These are phyloP conservation scores for Chloroclysta siterata DNA, from an alignment of 2,888 invertebrate species.

Conservation along the genomic window DNA sequence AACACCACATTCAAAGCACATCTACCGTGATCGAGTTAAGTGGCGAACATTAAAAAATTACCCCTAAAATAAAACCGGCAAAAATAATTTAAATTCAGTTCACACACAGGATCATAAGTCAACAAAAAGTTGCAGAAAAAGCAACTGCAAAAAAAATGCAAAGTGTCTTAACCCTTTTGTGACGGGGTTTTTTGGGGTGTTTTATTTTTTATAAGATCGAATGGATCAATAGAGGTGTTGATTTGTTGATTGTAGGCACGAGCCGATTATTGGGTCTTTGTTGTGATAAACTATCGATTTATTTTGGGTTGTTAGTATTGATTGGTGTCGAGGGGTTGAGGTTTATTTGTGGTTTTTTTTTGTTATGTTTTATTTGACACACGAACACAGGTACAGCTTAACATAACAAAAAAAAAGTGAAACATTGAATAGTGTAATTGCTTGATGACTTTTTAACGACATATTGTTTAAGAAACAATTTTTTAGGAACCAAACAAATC, in stretches of 20 bases:
- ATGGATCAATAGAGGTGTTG: conserved; percentile 52
- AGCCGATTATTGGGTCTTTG: conserved; percentile 36
- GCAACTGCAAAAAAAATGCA: conserved; percentile 34
- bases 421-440: too few relatives aligned
- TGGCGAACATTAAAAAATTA: conserved; percentile 55
- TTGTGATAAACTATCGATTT: conserved; percentile 30
- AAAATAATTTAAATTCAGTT: conserved; percentile 55
- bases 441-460: too few relatives aligned
- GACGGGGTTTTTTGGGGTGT: conserved; percentile 20
- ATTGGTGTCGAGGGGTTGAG: background rate
- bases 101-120: conserved; percentile 56
- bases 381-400: too few relatives aligned
- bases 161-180: conserved; percentile 36
- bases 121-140: conserved; percentile 51
- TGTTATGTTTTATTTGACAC: too few relatives aligned
- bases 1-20: conserved; percentile 54
- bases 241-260: conserved; percentile 50
- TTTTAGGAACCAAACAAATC: too few relatives aligned
- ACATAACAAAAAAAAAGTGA: too few relatives aligned
- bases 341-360: conserved; percentile 14
- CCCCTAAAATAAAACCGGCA: conserved; percentile 39
- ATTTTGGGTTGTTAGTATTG: conserved; percentile 5
- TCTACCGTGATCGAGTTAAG: conserved; percentile 63
- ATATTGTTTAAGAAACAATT: too few relatives aligned
- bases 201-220: conserved; percentile 47